These are phyloP conservation scores for Bedellia somnulentella DNA, from an alignment of 2,888 invertebrate genomes.

Conservation along the genomic window DNA sequence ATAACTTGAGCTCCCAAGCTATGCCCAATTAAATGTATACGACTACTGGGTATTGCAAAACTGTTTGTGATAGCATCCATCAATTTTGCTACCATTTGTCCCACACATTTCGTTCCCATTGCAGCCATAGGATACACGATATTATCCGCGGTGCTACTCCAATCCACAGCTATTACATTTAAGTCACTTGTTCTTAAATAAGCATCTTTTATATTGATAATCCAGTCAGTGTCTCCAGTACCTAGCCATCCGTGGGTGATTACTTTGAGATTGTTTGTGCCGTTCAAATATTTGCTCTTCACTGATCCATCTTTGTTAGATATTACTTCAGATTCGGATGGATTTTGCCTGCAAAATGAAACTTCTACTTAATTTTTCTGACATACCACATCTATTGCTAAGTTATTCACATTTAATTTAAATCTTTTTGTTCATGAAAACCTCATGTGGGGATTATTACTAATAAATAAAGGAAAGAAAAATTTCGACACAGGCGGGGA, in stretches of 20 bases:
- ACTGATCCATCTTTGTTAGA: slow-evolving; percentile 16
- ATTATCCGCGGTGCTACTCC: slow-evolving; percentile 37
- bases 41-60: slow-evolving; percentile 17
- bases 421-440: too few relatives aligned
- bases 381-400: too few relatives aligned
- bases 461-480: too few relatives aligned
- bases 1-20: slow-evolving; percentile 65
- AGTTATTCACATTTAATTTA: too few relatives aligned
- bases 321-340: slow-evolving; percentile 22
- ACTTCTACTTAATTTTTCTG: too few relatives aligned
- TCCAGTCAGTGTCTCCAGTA: slow-evolving; percentile 27
- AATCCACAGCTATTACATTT: slow-evolving; percentile 55
- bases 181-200: slow-evolving; percentile 35
- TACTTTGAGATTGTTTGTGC: slow-evolving; percentile 39
- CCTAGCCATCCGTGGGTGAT: slow-evolving; percentile 61
- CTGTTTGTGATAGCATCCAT: slow-evolving; percentile 19
- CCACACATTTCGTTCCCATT: slow-evolving; percentile 39
- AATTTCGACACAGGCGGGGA: too few relatives aligned
- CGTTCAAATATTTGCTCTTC: slow-evolving; percentile 32
- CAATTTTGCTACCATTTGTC: slow-evolving; percentile 29
- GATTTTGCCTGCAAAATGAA: slow-evolving; percentile 24
- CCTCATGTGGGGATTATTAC: too few relatives aligned
- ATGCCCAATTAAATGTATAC: slow-evolving; percentile 50
- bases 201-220: slow-evolving; percentile 39
- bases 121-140: slow-evolving; percentile 40